phyloP scores from a whole-genome alignment of 2,113 vertebrate species.

The Bubo blakistoni region DNA sequence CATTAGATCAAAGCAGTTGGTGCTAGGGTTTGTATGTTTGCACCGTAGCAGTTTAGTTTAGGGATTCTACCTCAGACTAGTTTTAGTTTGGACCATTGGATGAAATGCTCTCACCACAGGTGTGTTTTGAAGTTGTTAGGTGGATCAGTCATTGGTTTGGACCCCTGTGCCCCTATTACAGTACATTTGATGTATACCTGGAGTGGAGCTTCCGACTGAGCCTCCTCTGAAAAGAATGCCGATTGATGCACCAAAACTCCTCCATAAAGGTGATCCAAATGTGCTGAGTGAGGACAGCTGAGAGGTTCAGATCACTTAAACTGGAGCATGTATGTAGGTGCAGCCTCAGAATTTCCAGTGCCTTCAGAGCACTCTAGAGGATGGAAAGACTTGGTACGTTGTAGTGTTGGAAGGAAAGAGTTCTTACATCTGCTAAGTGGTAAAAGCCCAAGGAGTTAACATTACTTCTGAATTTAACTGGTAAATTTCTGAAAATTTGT shows the following conservation, averaged over 20 bases:
- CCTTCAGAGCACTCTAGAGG: background rate
- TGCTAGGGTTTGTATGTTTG: background rate
- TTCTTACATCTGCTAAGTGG: background rate
- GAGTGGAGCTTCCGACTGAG: background rate
- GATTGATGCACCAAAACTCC: background rate
- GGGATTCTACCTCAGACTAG: background rate
- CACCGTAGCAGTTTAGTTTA: background rate
- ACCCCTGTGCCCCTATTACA: background rate
- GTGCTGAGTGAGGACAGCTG: background rate
- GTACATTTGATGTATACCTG: background rate
- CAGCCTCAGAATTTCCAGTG: background rate
- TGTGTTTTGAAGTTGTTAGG: background rate
- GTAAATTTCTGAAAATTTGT: background rate
- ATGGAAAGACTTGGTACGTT: background rate
- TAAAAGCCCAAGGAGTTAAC: background rate
- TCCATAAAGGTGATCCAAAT: background rate
- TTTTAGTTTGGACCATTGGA: background rate
- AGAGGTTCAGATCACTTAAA: background rate
- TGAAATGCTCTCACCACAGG: background rate
- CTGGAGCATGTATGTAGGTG: accelerated
- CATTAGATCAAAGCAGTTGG: background rate
- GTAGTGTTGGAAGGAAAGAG: background rate
- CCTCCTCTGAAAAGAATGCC: background rate
- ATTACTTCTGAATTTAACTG: background rate
- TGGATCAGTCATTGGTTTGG: background rate